Evolutionary conservation across 2,113 vertebrate genomes (phyloP), one percentile per base, ranked within the genome.

Genomic region (Xenopus laevis): DNA sequence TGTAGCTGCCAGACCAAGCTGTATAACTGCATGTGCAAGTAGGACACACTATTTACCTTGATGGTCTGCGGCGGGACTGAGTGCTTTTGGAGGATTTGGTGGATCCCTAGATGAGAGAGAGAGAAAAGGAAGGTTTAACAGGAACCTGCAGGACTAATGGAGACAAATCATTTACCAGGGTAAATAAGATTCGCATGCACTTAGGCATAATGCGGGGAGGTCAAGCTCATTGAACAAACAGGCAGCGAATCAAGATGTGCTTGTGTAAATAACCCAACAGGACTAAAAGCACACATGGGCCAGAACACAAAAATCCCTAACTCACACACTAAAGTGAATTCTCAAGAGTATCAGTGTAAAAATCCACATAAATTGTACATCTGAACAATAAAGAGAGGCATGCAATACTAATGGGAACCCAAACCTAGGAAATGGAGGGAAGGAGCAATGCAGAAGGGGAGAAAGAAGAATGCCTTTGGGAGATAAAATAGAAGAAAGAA

Each of bases 11-110:
- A 40, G 33, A 3, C 33, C 33, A 1, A 40, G 33, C 33, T 40
- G 47, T 50, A 16, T 50, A 12, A 12, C 47, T 50, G 47, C 15
- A 10, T 4, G 11, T 50, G 2, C 9, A 50, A 50, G 47, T 10
- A 40, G 47, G 47, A 50, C 47, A 13, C n/a, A 10, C 16, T 46
- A 58, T 84, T 69, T 93, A 99, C 96, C 96, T 95, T 71, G 92
- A 92, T 0, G 93, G 88, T 88, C 93, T 92, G 63, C 84, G 88
- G 45, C 85, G 91, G 33, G 93, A 91, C 84, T 96, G 95, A 86
- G 91, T 83, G 13, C 91, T 95, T 78, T 93, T 93, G 77, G 93
- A 85, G 65, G 95, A 94, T 86, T 93, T 96, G 47, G 89, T 87
- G 21, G 94, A 92, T 61, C 93, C 93, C 97, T 99, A 82, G 1